Conservation (phyloP, 1,140 invertebrate species). For the Heliconius nattereri region DNA sequence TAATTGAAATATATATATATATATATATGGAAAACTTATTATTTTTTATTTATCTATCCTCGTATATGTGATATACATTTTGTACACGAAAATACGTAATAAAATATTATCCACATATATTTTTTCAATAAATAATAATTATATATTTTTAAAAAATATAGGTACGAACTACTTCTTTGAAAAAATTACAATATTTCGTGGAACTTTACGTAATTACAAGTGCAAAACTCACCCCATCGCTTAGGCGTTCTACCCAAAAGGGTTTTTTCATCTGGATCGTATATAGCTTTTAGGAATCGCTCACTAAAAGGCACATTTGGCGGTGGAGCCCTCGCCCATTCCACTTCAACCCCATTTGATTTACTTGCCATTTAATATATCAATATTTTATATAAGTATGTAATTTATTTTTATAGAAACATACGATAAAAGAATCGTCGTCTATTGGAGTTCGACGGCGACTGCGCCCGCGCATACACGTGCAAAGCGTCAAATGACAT, state of each 20-base stretch:
- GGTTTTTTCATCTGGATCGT: constrained; percentile 84
- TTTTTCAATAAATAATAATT: too few relatives aligned
- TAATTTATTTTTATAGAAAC: constrained; percentile 18
- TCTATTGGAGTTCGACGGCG: constrained; percentile 38
- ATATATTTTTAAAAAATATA: too few relatives aligned
- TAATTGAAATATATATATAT: neutral
- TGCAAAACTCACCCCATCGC: constrained; percentile 87
- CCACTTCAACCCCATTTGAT: constrained; percentile 58
- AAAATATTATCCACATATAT: too few relatives aligned
- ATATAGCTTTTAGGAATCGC: constrained; percentile 82
- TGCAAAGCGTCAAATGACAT: constrained; percentile 41
- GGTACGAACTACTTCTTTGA: too few relatives aligned
- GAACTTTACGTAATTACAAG: neutral
- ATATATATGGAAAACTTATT: neutral
- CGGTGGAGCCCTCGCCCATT: constrained; percentile 65
- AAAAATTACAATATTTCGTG: too few relatives aligned
- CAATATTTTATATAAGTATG: neutral
- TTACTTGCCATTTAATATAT: constrained; percentile 54
- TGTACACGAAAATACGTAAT: too few relatives aligned
- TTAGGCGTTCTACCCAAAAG: constrained; percentile 86
- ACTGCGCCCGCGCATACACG: constrained; percentile 42
- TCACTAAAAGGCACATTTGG: constrained; percentile 81
- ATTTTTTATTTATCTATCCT: neutral
- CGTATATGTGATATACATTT: too few relatives aligned
- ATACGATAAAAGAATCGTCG: constrained; percentile 8